Base-by-base conservation (phyloP, 2,888 invertebrate genomes). In the Drosophila emarginata region DNA sequence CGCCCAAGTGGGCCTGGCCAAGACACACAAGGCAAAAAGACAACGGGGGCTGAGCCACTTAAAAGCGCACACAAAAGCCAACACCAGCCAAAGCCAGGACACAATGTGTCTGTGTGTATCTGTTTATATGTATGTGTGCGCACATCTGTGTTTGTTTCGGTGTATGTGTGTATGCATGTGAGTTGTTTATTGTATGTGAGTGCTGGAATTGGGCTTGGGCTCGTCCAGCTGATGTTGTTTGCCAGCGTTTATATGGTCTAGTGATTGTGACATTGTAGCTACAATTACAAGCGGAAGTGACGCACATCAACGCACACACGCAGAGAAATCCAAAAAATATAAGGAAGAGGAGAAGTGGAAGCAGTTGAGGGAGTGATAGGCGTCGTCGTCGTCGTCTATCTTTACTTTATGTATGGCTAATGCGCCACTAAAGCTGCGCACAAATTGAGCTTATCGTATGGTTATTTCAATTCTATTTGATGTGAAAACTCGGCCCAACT, bases 261-360 rank as follows among this genome's bases (percentile, higher is more conserved):
- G 79, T 88, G 84, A 84, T 84, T 85, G 88, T 85, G 84, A 87
- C 84, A 88, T 88, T 85, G 84, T 88, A 88, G 85, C 88, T 87
- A 88, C 84, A 85, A 85, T 85, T 88, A 85, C 88, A 85, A 76
- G 82, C 88, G 84, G 84, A 85, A 85, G 88, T 79, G 88, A 81
- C 73, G 87, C 88, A 87, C 87, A 86, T 85, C 81, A 81, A 79
- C 83, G 69, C 75, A 87, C 82, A 74, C 63, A 64, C 78, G 74
- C 68, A 63, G 23, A 36, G 12, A 45, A 12, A 56, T 32, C 12
- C 23, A 32, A 15, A 45, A 56, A 45, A 32, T 9, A 9, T 2
- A 32, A 9, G 9, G 32, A 32, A 28, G 39, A 14, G 45, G 0
- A 14, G 18, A 11, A 1, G 4, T 11, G 45, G 12, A 1, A 4